Evolutionary conservation across 1,140 invertebrate species (phyloP).

Genomic region (Drosophila subpulchrella): DNA sequence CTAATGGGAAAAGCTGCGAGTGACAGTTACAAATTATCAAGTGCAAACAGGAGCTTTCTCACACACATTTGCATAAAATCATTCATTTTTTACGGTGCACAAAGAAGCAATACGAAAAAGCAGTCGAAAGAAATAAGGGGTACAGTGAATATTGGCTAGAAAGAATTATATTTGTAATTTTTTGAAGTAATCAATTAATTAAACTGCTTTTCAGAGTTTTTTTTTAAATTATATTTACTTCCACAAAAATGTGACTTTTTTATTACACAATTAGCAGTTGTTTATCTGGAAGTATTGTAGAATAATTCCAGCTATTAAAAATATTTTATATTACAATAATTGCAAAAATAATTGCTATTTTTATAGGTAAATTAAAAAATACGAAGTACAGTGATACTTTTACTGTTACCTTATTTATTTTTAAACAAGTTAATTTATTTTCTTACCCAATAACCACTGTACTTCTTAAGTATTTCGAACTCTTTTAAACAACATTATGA

Average conservation of each 20-base stretch:
- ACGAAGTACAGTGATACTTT: no score
- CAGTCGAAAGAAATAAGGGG: not conserved
- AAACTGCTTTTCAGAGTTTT: not conserved
- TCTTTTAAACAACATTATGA: not conserved
- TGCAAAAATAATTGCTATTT: no score
- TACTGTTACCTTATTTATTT: no score
- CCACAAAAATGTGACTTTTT: no score
- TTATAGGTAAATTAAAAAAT: no score
- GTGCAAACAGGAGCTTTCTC: conserved; percentile 13
- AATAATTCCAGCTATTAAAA: no score
- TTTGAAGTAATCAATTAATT: not conserved
- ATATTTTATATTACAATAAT: no score
- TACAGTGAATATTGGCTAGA: conserved; percentile 13
- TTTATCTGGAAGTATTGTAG: not conserved
- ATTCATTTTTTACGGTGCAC: conserved; percentile 12
- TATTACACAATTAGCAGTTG: not conserved
- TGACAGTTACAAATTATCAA: conserved; percentile 63
- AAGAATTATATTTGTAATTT: not conserved
- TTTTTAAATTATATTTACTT: no score
- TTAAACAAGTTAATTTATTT: no score
- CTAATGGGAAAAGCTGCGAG: conserved; percentile 28
- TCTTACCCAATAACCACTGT: not conserved
- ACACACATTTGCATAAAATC: conserved; percentile 20
- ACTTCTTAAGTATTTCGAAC: not conserved
- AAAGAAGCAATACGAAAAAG: conserved; percentile 36